Base-by-base conservation (phyloP, 2,888 invertebrate species). In the Drosophila kambysellisi region DNA sequence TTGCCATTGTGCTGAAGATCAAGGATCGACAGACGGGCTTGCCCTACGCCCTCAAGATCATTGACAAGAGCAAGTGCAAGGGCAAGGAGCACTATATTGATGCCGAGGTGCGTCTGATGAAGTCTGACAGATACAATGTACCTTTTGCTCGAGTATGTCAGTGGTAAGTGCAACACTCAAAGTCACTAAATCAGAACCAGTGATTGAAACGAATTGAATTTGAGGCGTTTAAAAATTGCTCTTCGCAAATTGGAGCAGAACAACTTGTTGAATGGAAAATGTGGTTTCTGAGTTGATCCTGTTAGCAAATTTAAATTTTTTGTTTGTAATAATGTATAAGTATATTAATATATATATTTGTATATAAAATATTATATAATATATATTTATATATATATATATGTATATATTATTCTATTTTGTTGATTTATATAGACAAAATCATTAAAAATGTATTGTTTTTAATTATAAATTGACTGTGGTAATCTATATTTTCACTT, bases 141-240 rank as follows among this genome's bases (percentile, higher is more conserved):
- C 94, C 95, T 99, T 84, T 96, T 99, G 81, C 97, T 99, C 95
- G 99, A 99, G 94, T 95, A 98, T 83, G 97, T 99, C 58, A 96
- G 97, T 94, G 99, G 98, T 95, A 92, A 92, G 94, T 89, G 20
- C 29, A 51, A 29, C 25, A 29, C 29, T 37, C 11, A 30, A 30
- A 46, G 30, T 29, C 12, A 25, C 29, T 11, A 37, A n/a, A 12
- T 8, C 17, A 1, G 12, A 30, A 3, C 50, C 9, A 50, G 9
- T 29, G 29, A 29, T 50, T 29, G 17, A 17, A 29, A 29, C 2
- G 46, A 20, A 46, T 46, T 20, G 46, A 20, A 20, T n/a, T 41
- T 41, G 17, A n/a, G 9, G 39, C n/a, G 39, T 41, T 41, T n/a
- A 41, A n/a, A 17, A 41, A n/a, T 46, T 20, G 7, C 20, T 46